Evolutionary conservation across 2,797 vertebrate species (phyloP).

Genomic region (Galago senegalensis): DNA sequence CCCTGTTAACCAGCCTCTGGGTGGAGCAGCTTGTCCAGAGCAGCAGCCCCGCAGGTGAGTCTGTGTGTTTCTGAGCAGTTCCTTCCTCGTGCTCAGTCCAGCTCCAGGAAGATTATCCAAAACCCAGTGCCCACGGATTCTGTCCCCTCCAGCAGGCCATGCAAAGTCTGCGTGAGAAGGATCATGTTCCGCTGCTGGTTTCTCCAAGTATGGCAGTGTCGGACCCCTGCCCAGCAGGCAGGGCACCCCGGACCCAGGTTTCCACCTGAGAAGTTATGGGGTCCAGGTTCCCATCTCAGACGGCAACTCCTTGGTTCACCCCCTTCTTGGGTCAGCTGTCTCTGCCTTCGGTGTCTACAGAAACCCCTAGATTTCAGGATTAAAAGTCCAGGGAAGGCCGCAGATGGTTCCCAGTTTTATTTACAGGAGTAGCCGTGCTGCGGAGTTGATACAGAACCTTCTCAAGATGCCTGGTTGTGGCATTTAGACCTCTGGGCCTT

Average conservation of each 20-base stretch:
- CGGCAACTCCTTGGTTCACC: accelerated
- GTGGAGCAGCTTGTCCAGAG: no score
- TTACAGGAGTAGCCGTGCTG: accelerated
- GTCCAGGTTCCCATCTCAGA: accelerated
- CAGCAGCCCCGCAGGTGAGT: background rate
- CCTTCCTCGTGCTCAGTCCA: accelerated
- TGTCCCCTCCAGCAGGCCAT: no score
- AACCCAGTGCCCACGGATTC: accelerated
- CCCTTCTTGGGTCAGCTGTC: accelerated
- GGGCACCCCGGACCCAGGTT: accelerated
- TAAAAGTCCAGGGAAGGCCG: accelerated
- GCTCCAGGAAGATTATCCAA: accelerated
- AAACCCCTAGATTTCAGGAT: accelerated
- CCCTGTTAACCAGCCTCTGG: accelerated
- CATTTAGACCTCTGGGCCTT: background rate
- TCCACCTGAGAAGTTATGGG: background rate
- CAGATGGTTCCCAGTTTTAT: accelerated
- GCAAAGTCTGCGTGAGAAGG: accelerated
- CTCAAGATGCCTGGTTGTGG: accelerated
- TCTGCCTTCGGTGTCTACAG: accelerated
- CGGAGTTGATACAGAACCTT: background rate
- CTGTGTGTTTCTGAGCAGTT: accelerated
- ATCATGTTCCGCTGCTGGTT: accelerated
- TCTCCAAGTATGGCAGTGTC: background rate
- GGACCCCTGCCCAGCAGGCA: accelerated